Evolutionary conservation across 2,113 vertebrate species (phyloP), one percentile per base, ranked within the genome.

Genomic region (Phainopepla nitens): DNA sequence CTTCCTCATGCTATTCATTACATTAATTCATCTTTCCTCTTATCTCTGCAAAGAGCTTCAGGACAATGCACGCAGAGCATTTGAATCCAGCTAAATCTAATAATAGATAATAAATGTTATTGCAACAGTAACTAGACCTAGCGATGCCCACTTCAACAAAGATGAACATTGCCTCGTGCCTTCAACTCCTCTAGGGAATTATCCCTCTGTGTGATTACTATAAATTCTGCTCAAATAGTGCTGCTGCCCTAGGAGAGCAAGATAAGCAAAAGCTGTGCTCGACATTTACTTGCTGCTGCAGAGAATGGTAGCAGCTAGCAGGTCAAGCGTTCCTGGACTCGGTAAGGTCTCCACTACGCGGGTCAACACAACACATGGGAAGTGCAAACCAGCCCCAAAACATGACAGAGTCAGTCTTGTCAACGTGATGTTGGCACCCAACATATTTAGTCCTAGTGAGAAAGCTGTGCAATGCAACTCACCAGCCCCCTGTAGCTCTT

Each of bases 311-410:
- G 16, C 47, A 70, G 42, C 22, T 24, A 14, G 18, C 15, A 62
- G 25, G 4, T 47, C 23, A 73, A 17, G 11, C 2, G 35, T 0
- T 25, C 33, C 36, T 25, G 42, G n/a, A 54, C 35, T 84, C 2
- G 0, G 0, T 22, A 27, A 57, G 0, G 1, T n/a, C 41, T 36
- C 16, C 28, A 27, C 45, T 57, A 12, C 24, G 31, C 1, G 0
- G 19, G 1, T 2, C 35, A 58, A 45, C 3, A 47, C 27, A 82
- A 69, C 7, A 54, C 44, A 15, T 3, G 25, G 18, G 11, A 85
- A 88, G 17, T 0, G 7, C 54, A 72, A n/a, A 73, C 21, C 12
- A 56, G 44, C 24, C 47, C 36, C 19, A 53, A 53, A 53, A 14
- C n/a, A 73, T 2, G 3, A 27, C 76, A 31, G 8, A 41, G 11